Evolutionary conservation across 23 tunicate genomes (phyloP), one percentile per base, ranked within the genome.

Genomic region (Aplidium turbinatum): DNA sequence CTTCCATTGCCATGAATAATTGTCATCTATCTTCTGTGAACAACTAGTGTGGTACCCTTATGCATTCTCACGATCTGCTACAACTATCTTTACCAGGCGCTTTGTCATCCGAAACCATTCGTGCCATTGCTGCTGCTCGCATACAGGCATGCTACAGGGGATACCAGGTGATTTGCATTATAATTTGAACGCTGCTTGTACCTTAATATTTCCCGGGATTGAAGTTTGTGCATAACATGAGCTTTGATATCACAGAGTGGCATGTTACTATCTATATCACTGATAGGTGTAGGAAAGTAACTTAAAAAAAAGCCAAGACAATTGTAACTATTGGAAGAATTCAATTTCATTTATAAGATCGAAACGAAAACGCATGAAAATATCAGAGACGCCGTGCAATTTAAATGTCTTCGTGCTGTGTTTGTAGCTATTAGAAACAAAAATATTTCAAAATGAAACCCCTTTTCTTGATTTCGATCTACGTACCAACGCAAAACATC

Each of bases 91-190:
- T n/a, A n/a, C n/a, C 76, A 90, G 97, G 89, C 6, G 97, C 97
- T 18, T 46, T 90, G 18, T 90, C 97, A n/a, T 87, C 97, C 9
- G 97, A 90, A 65, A 82, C 82, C 31, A 90, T 90, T 30, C 64
- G 97, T 24, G 78, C 83, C 38, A 90, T 90, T 9, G 97, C 97
- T 22, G 97, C 97, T 24, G 79, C 88, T 20, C 60, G 80, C 27
- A 83, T 90, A 4, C 97, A 90, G 67, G 97, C 97, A n/a, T 90
- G 81, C 62, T 90, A 66, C 64, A 58, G 90, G 42, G 97, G 97
- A 3, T 83, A 77, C 42, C 76, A 63, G 73, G 87, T 82, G 38
- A 4, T 33, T 65, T 21, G 2, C 1, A 1, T 58, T 0, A 26
- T 5, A 1, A 4, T n/a, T 46, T 5, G 9, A 45, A 4, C 26